phyloP scores from a whole-genome alignment of 2,113 vertebrate genomes.

The Chionomys nivalis region DNA sequence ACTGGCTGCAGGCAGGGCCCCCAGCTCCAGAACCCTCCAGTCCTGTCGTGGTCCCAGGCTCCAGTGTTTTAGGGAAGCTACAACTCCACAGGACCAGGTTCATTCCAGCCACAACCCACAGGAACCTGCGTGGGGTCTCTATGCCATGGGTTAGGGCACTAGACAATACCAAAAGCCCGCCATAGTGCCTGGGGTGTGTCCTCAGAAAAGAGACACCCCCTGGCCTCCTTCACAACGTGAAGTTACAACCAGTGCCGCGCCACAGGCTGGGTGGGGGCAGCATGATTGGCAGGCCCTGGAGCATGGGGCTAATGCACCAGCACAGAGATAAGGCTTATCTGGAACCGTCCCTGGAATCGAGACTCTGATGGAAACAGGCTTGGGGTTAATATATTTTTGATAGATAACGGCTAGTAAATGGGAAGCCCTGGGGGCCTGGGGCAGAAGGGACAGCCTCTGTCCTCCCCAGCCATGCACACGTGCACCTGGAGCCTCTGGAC shows the following conservation, averaged over 20 bases:
- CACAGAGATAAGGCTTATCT: conserved; percentile 91
- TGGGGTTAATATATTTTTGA: conserved; percentile 90
- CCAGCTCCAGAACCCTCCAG: background rate
- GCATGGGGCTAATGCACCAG: conserved; percentile 86
- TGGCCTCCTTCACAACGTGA: background rate
- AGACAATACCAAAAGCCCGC: background rate
- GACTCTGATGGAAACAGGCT: conserved; percentile 89
- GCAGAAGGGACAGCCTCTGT: conserved; percentile 74
- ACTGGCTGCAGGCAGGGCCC: background rate
- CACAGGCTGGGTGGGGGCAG: background rate
- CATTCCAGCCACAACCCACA: background rate
- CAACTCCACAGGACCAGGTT: background rate
- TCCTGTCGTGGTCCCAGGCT: background rate
- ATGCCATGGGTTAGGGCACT: background rate
- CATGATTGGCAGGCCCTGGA: conserved; percentile 79
- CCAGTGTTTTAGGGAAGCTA: background rate
- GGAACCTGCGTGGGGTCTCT: background rate
- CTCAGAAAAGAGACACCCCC: background rate
- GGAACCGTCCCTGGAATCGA: conserved; percentile 86
- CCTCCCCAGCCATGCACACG: background rate
- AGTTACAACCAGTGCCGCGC: conserved; percentile 32
- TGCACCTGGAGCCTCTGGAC: background rate
- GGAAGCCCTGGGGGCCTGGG: conserved; percentile 74
- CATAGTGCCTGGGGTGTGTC: background rate
- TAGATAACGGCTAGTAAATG: conserved; percentile 86